Percentiles rank a stretch among this genome's conserved stretches.
These are phyloP conservation scores for Tachina grossa DNA, from an alignment of 2,888 invertebrate species.

Conservation along the genomic window DNA sequence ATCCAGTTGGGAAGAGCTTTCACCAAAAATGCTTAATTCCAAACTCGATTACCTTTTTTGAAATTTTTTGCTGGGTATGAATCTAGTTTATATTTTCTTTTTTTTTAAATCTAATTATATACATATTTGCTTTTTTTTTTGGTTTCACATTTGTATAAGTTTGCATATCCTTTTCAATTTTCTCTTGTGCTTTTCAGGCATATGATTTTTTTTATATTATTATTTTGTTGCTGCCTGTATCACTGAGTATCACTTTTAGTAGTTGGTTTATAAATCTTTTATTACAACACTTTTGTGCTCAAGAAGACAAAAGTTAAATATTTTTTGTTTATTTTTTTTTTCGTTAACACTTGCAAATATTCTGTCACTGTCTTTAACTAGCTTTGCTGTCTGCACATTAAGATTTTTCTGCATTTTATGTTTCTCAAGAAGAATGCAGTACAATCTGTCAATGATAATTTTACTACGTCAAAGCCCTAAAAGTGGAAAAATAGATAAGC, in stretches of 20 bases:
- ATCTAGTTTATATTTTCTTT: not conserved
- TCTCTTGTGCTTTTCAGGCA: slow-evolving; percentile 46
- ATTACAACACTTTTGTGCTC: slow-evolving; percentile 23
- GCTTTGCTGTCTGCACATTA: not conserved
- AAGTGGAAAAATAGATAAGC: no score
- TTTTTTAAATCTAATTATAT: not conserved
- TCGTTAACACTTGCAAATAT: slow-evolving; percentile 18
- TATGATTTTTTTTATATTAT: not conserved
- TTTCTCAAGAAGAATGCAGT: no score
- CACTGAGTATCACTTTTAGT: slow-evolving; percentile 1
- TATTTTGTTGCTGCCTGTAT: not conserved
- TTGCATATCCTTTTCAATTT: slow-evolving; percentile 53
- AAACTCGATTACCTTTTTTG: no score
- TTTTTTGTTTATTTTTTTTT: not conserved
- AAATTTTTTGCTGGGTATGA: no score
- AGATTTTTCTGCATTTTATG: no score
- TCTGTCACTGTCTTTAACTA: not conserved
- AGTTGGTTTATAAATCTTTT: slow-evolving; percentile 41
- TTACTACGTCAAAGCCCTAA: no score
- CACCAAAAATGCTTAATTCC: no score
- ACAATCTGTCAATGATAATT: no score
- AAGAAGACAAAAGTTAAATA: not conserved
- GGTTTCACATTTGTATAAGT: slow-evolving; percentile 18
- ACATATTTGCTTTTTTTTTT: not conserved
- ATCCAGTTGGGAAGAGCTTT: no score